Base-by-base conservation (phyloP, 2,797 vertebrate genomes). In the Pangasius larnaudii region DNA sequence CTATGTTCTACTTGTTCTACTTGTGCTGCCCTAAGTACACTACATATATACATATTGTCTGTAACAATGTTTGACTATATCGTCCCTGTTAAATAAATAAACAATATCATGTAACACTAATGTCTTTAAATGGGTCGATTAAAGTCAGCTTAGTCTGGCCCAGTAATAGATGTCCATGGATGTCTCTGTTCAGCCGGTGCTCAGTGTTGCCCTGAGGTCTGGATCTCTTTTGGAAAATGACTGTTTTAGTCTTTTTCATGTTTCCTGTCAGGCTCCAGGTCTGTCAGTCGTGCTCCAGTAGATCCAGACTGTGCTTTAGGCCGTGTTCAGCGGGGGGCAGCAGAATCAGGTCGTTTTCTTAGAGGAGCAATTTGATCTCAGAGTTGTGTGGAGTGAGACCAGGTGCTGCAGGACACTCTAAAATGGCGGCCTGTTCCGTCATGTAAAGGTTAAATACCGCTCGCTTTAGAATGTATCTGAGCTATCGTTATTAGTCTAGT, bases 191-290 rank as follows among this genome's bases (percentile, higher is more conserved):
- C 46, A 86, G 85, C 46, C 10, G 18, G 85, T 33, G 74, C 59
- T 79, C 74, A 79, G 30, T 11, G 39, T 46, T 63, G 85, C 85
- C 74, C 74, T 24, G 74, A 86, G 85, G 85, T 79, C 85, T 78
- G 85, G 85, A 86, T 86, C 74, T 86, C 27, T 86, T 86, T 86
- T 79, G 42, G 85, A 86, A 86, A 86, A 86, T 79, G 59, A 86
- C 85, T 78, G 58, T 78, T 86, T 78, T 86, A 86, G 85, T 79
- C 59, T 78, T 86, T 86, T 67, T 78, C 74, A 86, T 86, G 85
- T 86, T 86, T 86, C 59, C 85, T 86, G 85, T 86, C 85, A 86
- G 85, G 58, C 74, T 78, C 74, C 58, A 51, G 85, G 61, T 53
- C 74, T 79, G 85, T 79, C 74, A 36, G 85, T 46, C 16, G n/a